Base-by-base conservation (phyloP, 2,888 invertebrate genomes). In the Fissipunctia ypsillon region DNA sequence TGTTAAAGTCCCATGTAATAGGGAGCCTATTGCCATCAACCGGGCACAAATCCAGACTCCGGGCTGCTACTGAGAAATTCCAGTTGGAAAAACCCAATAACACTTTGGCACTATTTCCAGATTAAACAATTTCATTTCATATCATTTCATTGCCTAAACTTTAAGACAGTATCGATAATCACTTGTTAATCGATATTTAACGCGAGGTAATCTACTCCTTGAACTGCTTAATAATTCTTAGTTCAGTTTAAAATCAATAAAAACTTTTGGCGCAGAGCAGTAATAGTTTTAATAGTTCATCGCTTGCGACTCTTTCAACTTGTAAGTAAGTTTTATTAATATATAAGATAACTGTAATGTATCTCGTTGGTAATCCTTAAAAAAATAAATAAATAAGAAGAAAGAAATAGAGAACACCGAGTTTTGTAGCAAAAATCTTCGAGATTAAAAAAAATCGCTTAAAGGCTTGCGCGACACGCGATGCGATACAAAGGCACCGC, bases 211-310 rank as follows among this genome's bases (percentile, higher is more conserved):
- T 60, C 6, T 5, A 28, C 19, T 28, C 31, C 50, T 50, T 14
- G 6, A 77, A 76, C 48, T 65, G n/a, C n/a, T 35, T 16, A 12
- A 25, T 25, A 38, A 50, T 52, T 65, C 6, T 16, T 14, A 41
- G 31, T 54, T 76, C 59, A 41, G 41, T 43, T 25, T 14, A 63
- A 73, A 56, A 78, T 73, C 50, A 67, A 73, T 78, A 45, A 50
- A 54, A 78, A 77, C 61, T 72, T 50, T 72, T 10, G 3, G n/a
- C 48, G 2, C 45, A n/a, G 50, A 50, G 28, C 41, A 38, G 19
- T 22, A 45, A 63, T 50, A 63, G 73, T 73, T 78, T 41, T 67
- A 76, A 61, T 56, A 77, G 65, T 77, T 65, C 61, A 63, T 57
- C 66, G 73, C 28, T 66, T 25, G n/a, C 52, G 14, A 60, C 71